Conservation (phyloP, 1,140 invertebrate genomes). For the Halyomorpha halys region DNA sequence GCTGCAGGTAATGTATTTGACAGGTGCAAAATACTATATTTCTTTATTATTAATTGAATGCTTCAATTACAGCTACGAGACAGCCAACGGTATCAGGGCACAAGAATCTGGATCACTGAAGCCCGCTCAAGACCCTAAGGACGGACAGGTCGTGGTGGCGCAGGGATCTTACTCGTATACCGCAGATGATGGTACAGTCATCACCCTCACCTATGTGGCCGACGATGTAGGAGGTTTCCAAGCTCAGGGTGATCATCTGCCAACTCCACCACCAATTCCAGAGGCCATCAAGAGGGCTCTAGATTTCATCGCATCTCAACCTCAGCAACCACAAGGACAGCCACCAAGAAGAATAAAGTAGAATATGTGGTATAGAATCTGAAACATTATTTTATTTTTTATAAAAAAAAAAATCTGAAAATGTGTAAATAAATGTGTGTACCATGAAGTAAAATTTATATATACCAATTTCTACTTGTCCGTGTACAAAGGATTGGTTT, state of each 20-base stretch:
- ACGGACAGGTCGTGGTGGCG: constrained; percentile 47
- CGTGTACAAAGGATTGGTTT: too few relatives aligned
- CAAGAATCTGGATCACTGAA: constrained; percentile 25
- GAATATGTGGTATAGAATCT: background rate
- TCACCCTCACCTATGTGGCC: constrained; percentile 58
- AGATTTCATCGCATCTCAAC: constrained; percentile 47
- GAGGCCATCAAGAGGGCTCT: constrained; percentile 60
- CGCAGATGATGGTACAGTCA: constrained; percentile 57
- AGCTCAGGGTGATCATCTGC: constrained; percentile 48
- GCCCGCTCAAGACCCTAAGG: constrained; percentile 21
- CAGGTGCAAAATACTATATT: too few relatives aligned
- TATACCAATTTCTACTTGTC: background rate
- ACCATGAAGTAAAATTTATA: background rate
- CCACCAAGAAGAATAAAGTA: background rate
- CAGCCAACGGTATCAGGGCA: constrained; percentile 26
- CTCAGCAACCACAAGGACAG: constrained; percentile 20
- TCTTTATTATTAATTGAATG: background rate
- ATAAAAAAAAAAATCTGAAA: background rate
- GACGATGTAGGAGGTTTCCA: constrained; percentile 53
- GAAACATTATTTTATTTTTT: background rate
- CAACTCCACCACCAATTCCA: constrained; percentile 57
- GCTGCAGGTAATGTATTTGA: too few relatives aligned
- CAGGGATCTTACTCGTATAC: constrained; percentile 54
- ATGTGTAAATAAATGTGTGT: background rate
- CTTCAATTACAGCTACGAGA: constrained; percentile 29